A percentile compares a stretch with the other conserved stretches of the same genome.
Conservation (phyloP, 1,140 invertebrate genomes). For the Nasonia vitripennis region DNA sequence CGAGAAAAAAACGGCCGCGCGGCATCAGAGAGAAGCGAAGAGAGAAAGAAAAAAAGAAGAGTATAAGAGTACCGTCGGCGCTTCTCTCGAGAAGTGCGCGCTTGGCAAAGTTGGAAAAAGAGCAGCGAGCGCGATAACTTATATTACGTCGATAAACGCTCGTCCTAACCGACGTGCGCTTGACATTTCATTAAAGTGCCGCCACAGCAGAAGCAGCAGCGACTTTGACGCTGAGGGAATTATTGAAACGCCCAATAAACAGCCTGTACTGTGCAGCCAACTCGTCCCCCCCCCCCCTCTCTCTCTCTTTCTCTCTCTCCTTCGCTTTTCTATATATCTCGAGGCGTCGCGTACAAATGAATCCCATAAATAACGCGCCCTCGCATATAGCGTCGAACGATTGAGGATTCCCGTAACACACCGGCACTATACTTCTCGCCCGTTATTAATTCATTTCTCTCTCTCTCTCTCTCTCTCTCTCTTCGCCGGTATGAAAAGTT, state of each 20-base stretch:
- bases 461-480: not conserved
- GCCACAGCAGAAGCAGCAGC: not conserved
- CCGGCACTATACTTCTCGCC: not conserved
- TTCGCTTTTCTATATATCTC: slow-evolving; percentile 6
- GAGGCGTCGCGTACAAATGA: slow-evolving; percentile 47
- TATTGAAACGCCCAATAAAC: slow-evolving; percentile 51
- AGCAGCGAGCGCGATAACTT: slow-evolving; percentile 49
- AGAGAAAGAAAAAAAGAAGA: not conserved
- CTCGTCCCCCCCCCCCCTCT: not conserved
- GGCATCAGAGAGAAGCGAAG: not conserved
- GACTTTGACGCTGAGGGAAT: slow-evolving; percentile 43
- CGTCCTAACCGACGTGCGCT: slow-evolving; percentile 44
- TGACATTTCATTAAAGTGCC: slow-evolving; percentile 54
- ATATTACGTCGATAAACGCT: slow-evolving; percentile 50
- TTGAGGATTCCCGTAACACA: slow-evolving; percentile 41
- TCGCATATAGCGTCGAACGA: slow-evolving; percentile 29
- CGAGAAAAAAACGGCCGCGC: not conserved
- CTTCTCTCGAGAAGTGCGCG: not conserved
- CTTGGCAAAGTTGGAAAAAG: slow-evolving; percentile 20
- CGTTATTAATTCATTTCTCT: slow-evolving; percentile 49
- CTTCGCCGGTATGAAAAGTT: slow-evolving; percentile 34
- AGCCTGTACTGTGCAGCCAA: not conserved
- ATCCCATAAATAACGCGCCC: slow-evolving; percentile 49
- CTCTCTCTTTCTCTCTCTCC: not conserved
- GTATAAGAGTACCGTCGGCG: too few species aligned